Evolutionary conservation across 1,140 invertebrate species (phyloP).

Genomic region (Philopotamus ludificatus): DNA sequence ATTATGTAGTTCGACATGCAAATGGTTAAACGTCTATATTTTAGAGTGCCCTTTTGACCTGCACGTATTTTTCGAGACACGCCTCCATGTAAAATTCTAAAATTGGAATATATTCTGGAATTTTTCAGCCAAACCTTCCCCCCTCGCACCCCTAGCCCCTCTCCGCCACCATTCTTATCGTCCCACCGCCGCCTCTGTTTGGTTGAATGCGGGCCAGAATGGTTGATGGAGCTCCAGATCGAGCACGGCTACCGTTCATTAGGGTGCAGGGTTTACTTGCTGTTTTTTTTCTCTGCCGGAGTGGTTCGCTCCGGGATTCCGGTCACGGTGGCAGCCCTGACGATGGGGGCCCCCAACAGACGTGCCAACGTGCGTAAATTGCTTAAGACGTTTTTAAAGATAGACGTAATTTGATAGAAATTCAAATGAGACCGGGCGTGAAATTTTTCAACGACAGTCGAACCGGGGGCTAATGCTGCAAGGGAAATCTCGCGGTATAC

Average conservation of each 20-base stretch:
- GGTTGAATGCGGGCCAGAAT: too few relatives aligned
- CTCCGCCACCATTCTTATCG: too few relatives aligned
- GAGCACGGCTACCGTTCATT: neutral
- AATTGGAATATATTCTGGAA: too few relatives aligned
- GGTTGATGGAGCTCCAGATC: neutral
- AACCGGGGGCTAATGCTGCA: constrained; percentile 2
- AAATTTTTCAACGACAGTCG: constrained; percentile 14
- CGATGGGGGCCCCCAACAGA: constrained; percentile 9
- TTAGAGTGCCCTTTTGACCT: too few relatives aligned
- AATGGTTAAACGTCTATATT: too few relatives aligned
- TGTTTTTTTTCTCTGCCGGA: neutral
- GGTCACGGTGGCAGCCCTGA: constrained; percentile 5
- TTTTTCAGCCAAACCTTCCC: too few relatives aligned
- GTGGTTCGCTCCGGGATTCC: neutral
- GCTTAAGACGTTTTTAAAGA: constrained; percentile 33
- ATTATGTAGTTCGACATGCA: too few relatives aligned
- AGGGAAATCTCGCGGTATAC: constrained; percentile 14
- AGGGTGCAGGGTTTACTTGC: neutral
- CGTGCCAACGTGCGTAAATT: constrained; percentile 32
- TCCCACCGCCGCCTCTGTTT: too few relatives aligned
- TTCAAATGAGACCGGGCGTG: constrained; percentile 32
- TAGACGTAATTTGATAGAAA: constrained; percentile 35
- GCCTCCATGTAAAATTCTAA: too few relatives aligned
- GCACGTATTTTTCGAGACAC: too few relatives aligned
- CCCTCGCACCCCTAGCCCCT: too few relatives aligned